Base-by-base conservation (phyloP, 1,140 invertebrate genomes). In the Steinernema khuongi region DNA sequence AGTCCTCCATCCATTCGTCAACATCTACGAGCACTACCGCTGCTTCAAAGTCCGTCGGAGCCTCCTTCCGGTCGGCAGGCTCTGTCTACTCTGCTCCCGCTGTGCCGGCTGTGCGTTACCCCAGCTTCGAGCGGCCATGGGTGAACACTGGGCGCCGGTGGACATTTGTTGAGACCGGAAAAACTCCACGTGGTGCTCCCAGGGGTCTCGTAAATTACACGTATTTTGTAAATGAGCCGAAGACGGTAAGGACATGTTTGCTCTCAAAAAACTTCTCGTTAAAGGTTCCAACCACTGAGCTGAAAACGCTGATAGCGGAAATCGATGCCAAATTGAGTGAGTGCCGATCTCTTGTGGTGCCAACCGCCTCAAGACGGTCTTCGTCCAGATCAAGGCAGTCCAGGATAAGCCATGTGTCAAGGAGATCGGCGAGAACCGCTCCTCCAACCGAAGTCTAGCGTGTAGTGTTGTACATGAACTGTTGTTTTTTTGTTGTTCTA, bases 81-180 rank as follows among this genome's bases (percentile, higher is more conserved):
- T 69, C 68, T 14, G 68, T 36, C 68, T 41, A 22, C 22, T 71
- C 70, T 17, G 50, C 50, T 7, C 50, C 50, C n/a, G n/a, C n/a
- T n/a, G n/a, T n/a, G 11, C 7, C 11, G 26, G 14, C 50, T 2
- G 11, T 17, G 7, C 50, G 50, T 17, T 14, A 22, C 26, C 26
- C 50, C 7, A 60, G 50, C 50, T 60, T 14, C 22, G 50, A 60
- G 50, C 50, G 50, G 26, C 50, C 50, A 22, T 60, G 50, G 50
- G 11, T 60, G 4, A 60, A 60, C 50, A 60, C 50, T 26, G 50
- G 68, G 14, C 44, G 80, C 26, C 50, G 81, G 31, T 81, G 80
- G 80, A 81, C 81, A 18, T 81, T 83, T 66, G 79, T 83, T 44
- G 80, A 81, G 70, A 76, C 70, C 31, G 77, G 76, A 2, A 83